Base-by-base conservation (phyloP, 2,888 invertebrate genomes). In the Cheilosia scutellata region DNA sequence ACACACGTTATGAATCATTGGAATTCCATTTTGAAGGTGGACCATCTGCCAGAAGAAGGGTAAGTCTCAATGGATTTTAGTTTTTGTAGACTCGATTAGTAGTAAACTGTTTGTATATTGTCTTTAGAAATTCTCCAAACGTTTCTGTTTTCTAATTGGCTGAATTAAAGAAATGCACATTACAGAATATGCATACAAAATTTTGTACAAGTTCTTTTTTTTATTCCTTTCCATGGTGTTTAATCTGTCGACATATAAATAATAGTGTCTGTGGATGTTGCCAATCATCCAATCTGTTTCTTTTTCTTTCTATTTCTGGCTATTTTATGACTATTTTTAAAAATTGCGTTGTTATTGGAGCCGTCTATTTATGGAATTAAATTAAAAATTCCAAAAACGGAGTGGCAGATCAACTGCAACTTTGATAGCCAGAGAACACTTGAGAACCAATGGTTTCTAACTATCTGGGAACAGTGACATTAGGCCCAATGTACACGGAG, bases 1-100 rank as follows among this genome's bases (percentile, higher is more conserved):
- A 93, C 94, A 25, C 94, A 95, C 51, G 94, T 95, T 87, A 93
- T 94, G 89, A 94, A 94, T 80, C 95, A 96, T 89, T 96, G 96
- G 96, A 93, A 94, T 88, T 93, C 94, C 60, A 94, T 96, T 90
- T 92, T 96, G 49, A 93, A 94, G 87, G 93, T 96, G 33, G 96
- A 96, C 90, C 95, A 96, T 88, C 94, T 95, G 82, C 93, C 94
- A 77, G 96, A 96, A 89, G 94, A 93, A 89, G 96, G 96, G 95
- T 95, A 91, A 92, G 92, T 91, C 55, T 78, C 0, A 63, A 37
- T 29, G 7, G 20, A 51, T 37, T 25, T 11, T 37, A 5, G 5
- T 37, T 51, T n/a, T 40, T 25, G 5, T 29, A 47, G 5, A 5
- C 9, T 51, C 20, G 49, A 40, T 40, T 31, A 37, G 29, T 29